These are phyloP conservation scores for Ceratina japonica DNA, from an alignment of 1,140 invertebrate species.

Conservation along the genomic window DNA sequence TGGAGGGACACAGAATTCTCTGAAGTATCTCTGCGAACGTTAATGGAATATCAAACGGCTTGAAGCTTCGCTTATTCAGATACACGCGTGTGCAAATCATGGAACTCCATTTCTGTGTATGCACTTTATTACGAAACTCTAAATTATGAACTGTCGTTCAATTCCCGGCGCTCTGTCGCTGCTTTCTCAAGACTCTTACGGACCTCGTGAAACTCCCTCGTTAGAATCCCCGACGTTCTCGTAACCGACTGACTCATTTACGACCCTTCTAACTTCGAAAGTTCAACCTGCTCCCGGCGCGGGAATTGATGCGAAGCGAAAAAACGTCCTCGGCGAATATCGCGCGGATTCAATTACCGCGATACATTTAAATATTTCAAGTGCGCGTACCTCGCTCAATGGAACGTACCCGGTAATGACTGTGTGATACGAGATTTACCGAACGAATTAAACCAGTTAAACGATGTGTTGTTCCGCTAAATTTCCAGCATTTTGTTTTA, in stretches of 20 bases:
- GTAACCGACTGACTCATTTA: constrained; percentile 14
- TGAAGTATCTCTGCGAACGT: no score
- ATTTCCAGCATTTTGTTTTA: no score
- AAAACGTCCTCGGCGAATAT: background rate
- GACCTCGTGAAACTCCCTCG: constrained; percentile 15
- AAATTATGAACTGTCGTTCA: constrained; percentile 23
- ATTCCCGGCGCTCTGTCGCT: background rate
- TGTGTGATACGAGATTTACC: no score
- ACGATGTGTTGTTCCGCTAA: no score
- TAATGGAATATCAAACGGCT: no score
- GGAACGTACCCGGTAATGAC: no score
- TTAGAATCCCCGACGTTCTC: constrained; percentile 11
- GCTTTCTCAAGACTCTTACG: constrained; percentile 8
- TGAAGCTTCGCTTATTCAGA: background rate
- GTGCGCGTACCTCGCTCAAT: no score
- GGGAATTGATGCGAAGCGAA: background rate
- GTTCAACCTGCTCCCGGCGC: background rate
- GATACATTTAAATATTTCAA: no score
- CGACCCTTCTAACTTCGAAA: background rate
- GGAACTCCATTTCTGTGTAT: background rate
- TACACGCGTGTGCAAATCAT: background rate
- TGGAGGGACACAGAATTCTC: no score
- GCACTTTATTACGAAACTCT: background rate
- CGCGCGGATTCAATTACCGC: no score
- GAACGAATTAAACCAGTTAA: no score